Evolutionary conservation across 2,888 invertebrate genomes (phyloP).

Genomic region (Cecidostiba fungosa): DNA sequence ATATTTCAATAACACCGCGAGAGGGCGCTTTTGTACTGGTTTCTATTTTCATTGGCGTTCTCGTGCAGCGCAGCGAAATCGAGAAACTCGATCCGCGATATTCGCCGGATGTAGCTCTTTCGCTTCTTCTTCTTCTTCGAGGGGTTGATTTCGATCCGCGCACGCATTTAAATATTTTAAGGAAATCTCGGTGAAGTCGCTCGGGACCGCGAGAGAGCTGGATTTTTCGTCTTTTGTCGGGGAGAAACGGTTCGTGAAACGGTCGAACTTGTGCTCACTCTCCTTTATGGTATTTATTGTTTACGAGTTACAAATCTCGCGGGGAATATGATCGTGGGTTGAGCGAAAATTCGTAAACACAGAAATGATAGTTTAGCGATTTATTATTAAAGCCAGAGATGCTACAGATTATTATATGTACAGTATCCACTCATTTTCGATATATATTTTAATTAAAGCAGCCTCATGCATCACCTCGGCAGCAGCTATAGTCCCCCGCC

Average conservation of each 20-base stretch:
- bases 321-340: too few species aligned
- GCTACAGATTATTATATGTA: too few species aligned
- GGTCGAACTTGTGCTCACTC: slow-evolving; percentile 17
- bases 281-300: slow-evolving; percentile 28
- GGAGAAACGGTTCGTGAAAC: slow-evolving; percentile 45
- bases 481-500: background rate
- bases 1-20: background rate
- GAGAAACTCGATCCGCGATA: slow-evolving; percentile 37
- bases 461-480: slow-evolving; percentile 3
- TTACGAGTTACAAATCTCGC: slow-evolving; percentile 36
- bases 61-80: background rate
- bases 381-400: too few species aligned
- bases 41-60: slow-evolving; percentile 16
- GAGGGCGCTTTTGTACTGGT: background rate
- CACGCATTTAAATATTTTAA: slow-evolving; percentile 61
- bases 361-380: too few species aligned
- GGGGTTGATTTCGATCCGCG: slow-evolving; percentile 48
- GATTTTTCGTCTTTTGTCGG: slow-evolving; percentile 51
- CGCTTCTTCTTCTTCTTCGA: background rate
- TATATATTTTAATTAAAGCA: slow-evolving; percentile 43
- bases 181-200: slow-evolving; percentile 53
- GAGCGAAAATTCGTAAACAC: too few species aligned
- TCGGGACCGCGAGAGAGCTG: background rate
- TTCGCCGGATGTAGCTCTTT: slow-evolving; percentile 40
- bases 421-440: background rate